Evolutionary conservation across 35 echinoderm and acorn worm genomes (phyloP).

Genomic region (Eucidaris tribuloides): DNA sequence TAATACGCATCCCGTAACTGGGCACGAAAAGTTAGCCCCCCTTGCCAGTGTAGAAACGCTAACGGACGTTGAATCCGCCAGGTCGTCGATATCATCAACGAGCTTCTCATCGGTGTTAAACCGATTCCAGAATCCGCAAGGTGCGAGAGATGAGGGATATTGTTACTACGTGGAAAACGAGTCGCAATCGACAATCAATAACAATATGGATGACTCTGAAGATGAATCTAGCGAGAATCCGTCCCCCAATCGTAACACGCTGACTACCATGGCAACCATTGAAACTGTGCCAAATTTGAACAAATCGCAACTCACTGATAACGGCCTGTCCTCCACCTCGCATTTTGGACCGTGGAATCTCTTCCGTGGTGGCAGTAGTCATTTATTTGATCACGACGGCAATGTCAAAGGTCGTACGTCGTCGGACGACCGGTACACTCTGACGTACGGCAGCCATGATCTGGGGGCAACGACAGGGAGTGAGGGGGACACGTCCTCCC

Average conservation of each 20-base stretch:
- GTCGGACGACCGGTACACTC: conserved; percentile 60
- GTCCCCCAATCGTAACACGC: background rate
- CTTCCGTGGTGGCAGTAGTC: conserved; percentile 46
- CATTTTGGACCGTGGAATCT: conserved; percentile 11
- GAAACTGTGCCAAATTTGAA: background rate
- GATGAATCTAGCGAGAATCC: too few species aligned
- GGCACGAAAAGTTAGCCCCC: conserved; percentile 43
- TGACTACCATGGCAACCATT: conserved; percentile 1
- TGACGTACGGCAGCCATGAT: conserved; percentile 54
- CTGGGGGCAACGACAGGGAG: conserved; percentile 21
- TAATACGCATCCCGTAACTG: background rate
- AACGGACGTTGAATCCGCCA: conserved; percentile 45
- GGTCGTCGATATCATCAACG: conserved; percentile 30
- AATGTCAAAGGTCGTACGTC: conserved; percentile 77
- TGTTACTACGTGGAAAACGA: conserved; percentile 82
- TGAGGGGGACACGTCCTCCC: background rate
- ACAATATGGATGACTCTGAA: background rate
- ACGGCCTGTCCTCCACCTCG: too few species aligned
- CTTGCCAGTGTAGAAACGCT: conserved; percentile 73
- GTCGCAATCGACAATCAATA: conserved; percentile 28
- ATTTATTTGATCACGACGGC: conserved; percentile 63
- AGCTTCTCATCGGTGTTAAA: conserved; percentile 35
- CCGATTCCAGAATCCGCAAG: conserved; percentile 8
- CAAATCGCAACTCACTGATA: too few species aligned
- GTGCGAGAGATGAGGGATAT: conserved; percentile 44